phyloP scores from a whole-genome alignment of 2,113 vertebrate genomes.

The Cyprinus carpio region DNA sequence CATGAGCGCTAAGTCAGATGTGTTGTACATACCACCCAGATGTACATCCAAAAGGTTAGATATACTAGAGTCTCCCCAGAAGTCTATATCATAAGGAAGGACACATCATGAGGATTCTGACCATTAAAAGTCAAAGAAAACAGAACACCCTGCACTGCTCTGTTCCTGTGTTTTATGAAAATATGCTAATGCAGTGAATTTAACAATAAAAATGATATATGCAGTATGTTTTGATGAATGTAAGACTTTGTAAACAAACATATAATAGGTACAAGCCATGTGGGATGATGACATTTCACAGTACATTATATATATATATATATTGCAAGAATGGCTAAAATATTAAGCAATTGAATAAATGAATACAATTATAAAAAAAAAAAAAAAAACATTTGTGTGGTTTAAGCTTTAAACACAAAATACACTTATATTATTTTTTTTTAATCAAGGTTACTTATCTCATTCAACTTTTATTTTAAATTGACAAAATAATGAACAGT shows the following conservation, averaged over 20 bases:
- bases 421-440: not conserved
- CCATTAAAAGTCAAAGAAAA: not conserved
- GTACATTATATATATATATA: not conserved
- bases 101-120: slow-evolving; percentile 59
- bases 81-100: slow-evolving; percentile 86
- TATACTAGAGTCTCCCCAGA: slow-evolving; percentile 91
- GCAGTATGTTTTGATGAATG: not conserved
- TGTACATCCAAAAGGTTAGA: slow-evolving; percentile 89
- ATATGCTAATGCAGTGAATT: not conserved
- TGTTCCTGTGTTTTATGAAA: not conserved
- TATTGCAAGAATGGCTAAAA: not conserved
- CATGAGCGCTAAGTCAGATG: slow-evolving; percentile 42
- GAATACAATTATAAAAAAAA: not conserved
- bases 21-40: slow-evolving; percentile 90
- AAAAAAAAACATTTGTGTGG: not conserved
- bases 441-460: not conserved
- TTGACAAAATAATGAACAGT: not conserved
- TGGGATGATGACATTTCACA: not conserved
- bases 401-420: not conserved
- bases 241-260: not conserved
- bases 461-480: not conserved
- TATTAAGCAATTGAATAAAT: not conserved
- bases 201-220: too few relatives aligned
- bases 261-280: not conserved
- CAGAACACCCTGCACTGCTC: not conserved